These are phyloP conservation scores for Lutraria rhynchaena DNA, from an alignment of 1,140 invertebrate genomes.

Conservation along the genomic window DNA sequence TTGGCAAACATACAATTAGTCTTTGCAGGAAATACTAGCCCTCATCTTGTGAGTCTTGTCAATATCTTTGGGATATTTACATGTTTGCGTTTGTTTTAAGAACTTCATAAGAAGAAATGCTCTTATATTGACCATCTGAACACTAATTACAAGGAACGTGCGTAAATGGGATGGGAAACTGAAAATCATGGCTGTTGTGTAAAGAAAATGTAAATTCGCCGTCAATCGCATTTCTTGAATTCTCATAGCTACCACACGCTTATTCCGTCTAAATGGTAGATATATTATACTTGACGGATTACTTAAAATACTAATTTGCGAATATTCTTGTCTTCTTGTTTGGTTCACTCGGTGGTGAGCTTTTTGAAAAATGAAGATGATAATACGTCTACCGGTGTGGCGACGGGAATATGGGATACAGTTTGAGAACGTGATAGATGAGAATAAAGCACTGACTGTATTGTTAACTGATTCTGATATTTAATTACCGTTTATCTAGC, in stretches of 20 bases:
- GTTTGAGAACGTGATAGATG: too few relatives aligned
- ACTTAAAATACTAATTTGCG: conserved; percentile 49
- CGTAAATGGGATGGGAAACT: conserved; percentile 23
- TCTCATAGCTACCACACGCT: neutral
- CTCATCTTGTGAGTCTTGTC: neutral
- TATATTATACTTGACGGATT: conserved; percentile 38
- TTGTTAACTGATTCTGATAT: too few relatives aligned
- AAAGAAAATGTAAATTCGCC: conserved; percentile 26
- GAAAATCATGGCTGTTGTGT: too few relatives aligned
- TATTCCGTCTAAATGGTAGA: neutral
- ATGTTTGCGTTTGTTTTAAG: neutral
- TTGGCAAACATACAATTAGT: conserved; percentile 39
- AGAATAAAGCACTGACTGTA: too few relatives aligned
- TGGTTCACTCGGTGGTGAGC: neutral
- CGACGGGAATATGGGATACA: neutral
- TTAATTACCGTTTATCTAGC: too few relatives aligned
- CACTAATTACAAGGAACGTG: conserved; percentile 15
- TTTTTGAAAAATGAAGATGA: conserved; percentile 16
- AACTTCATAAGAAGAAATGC: too few relatives aligned
- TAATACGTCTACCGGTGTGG: conserved; percentile 34
- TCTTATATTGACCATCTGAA: neutral
- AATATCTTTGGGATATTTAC: neutral
- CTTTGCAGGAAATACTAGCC: conserved; percentile 11
- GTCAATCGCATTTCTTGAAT: conserved; percentile 2
- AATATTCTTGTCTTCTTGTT: conserved; percentile 13